Percentiles rank a stretch among this genome's conserved stretches.
These are phyloP conservation scores for Oceanodroma leucorhoa DNA, from an alignment of 2,797 vertebrate genomes.

Conservation along the genomic window DNA sequence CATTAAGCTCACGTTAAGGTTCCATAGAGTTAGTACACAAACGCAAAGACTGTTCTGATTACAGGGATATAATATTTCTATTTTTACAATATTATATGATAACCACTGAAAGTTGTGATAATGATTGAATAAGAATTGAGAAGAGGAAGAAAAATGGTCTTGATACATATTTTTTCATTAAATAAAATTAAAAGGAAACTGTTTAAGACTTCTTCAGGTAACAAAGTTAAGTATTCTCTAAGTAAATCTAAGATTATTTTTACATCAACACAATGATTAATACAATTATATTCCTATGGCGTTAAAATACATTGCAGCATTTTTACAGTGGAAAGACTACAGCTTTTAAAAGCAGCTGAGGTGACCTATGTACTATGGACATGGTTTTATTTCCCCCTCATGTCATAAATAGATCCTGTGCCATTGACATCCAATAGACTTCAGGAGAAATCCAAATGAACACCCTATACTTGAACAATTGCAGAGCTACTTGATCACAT, in stretches of 20 bases:
- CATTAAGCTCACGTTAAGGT: background rate
- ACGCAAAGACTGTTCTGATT: background rate
- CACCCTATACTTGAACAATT: background rate
- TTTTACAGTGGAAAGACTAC: background rate
- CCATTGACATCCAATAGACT: rapidly evolving
- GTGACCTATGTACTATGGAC: background rate
- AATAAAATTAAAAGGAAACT: background rate
- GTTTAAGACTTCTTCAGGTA: background rate
- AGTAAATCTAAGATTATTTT: background rate
- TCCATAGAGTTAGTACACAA: background rate
- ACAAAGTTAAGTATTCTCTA: background rate
- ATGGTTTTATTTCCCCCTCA: background rate
- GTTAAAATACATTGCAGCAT: background rate
- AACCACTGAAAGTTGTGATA: background rate
- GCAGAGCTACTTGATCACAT: background rate
- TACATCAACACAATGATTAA: background rate
- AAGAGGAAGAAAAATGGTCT: background rate
- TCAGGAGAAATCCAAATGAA: background rate
- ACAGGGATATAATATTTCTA: background rate
- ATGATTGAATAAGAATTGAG: background rate
- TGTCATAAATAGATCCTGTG: background rate
- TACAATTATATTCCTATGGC: background rate
- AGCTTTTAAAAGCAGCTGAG: background rate
- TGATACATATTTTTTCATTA: background rate
- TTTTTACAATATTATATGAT: background rate